Conservation (phyloP, 1,140 invertebrate species). For the Drosophila simulans region DNA sequence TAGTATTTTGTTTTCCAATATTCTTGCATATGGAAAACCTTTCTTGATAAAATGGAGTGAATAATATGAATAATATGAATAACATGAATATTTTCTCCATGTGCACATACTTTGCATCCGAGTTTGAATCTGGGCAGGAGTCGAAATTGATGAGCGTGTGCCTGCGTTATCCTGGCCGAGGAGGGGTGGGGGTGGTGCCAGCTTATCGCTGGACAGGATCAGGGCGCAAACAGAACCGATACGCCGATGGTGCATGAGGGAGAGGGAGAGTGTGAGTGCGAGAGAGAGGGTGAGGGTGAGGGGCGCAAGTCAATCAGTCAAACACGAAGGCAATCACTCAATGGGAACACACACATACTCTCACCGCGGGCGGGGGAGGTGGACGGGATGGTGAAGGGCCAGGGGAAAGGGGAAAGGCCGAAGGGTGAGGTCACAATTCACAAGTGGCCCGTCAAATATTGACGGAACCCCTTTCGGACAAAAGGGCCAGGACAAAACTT, state of each 20-base stretch:
- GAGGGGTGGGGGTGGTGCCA: constrained; percentile 4
- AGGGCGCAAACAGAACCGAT: constrained; percentile 36
- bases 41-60: too few species aligned
- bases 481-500: constrained; percentile 57
- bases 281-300: neutral
- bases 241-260: neutral
- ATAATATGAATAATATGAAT: too few species aligned
- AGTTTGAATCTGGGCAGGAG: neutral
- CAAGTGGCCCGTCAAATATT: constrained; percentile 72
- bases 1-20: too few species aligned
- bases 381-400: too few species aligned
- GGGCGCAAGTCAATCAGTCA: constrained; percentile 62
- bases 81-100: neutral
- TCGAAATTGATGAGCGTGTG: constrained; percentile 46
- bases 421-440: constrained; percentile 54
- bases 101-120: constrained; percentile 54
- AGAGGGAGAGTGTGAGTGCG: neutral
- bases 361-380: neutral
- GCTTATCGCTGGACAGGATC: constrained; percentile 63
- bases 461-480: constrained; percentile 63
- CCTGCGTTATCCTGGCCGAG: constrained; percentile 30
- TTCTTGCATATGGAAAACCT: too few species aligned
- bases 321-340: constrained; percentile 70
- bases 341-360: constrained; percentile 56
- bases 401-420: neutral